Evolutionary conservation across 2,113 vertebrate species (phyloP), one percentile per base, ranked within the genome.

Genomic region (Myiozetetes cayanensis): DNA sequence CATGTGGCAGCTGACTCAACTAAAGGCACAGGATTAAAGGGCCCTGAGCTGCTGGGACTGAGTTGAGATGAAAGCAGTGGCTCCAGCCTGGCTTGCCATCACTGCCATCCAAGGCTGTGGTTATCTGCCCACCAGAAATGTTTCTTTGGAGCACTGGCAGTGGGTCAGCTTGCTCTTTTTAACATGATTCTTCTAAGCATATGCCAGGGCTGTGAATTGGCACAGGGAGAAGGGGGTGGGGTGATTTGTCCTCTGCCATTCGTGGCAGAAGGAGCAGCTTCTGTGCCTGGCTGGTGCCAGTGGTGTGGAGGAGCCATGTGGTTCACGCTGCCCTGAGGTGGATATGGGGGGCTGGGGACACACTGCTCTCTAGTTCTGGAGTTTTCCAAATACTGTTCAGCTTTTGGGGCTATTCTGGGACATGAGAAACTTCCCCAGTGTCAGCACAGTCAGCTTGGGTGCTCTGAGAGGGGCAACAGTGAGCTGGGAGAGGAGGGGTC

Each of bases 191-290:
- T n/a, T 76, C 35, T 41, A 30, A 53, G 47, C 43, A 31, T 47
- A 5, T 1, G 1, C 25, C 39, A 77, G 52, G 50, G 18, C 4
- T 24, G 33, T 43, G 53, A 44, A 10, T 18, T 46, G 50, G 6
- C 41, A 23, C 0, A 1, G 14, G 33, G 41, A 46, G 43, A 55
- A 37, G 21, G 3, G 10, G 7, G 1, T 35, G 31, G 28, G 43
- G 2, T 66, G 55, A 17, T 78, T 62, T n/a, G 53, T 12, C 49
- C n/a, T 81, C 28, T 62, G 50, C 41, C n/a, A 1, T 3, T 56
- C 1, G 1, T 31, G 58, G n/a, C 41, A 66, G 41, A 70, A n/a
- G 56, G n/a, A 55, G 14, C 37, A 76, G 3, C 4, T 61, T 31
- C 56, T 21, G 53, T 73, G 62, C 67, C 72, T 6, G 0, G 33